Evolutionary conservation across 1,140 invertebrate genomes (phyloP), one percentile per base, ranked within the genome.

Genomic region (Pinna nobilis): DNA sequence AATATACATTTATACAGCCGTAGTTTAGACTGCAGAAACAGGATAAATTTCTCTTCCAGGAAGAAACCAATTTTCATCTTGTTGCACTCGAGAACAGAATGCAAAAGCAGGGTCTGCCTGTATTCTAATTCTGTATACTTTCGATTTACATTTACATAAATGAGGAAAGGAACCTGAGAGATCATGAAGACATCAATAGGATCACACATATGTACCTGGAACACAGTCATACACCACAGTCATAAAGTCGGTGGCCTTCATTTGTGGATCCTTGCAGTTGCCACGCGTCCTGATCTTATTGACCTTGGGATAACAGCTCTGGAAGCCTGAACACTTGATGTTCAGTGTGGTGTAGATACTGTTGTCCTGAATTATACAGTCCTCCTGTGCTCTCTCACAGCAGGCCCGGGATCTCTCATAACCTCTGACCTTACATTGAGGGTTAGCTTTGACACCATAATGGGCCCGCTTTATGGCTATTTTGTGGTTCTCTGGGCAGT

Each of bases 191-290:
- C 9, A 44, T 11, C 9, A 44, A 11, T 44, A 44, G 9, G 9
- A 44, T 44, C n/a, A n/a, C 9, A 44, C 7, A n/a, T 64, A 50
- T 74, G 78, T 63, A 84, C 82, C 76, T 60, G 77, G 65, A 13
- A 84, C 67, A 74, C 82, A 84, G 64, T 81, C 77, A 64, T 84
- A 84, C 39, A 84, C 77, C 37, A 84, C 78, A 1, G 79, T 82
- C 79, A 82, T 81, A 60, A 79, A 82, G 55, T 82, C 78, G 2
- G 81, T 81, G 25, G 76, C 55, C 2, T 33, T 50, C 15, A 57
- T 44, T 25, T 61, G 37, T 2, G 50, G 35, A 1, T 39, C 55
- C 23, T 75, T 72, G 25, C 59, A 67, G 13, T 41, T 41, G 6
- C 35, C 28, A 18, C 59, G 49, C 15, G 77, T 74, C 11, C 59